Percentiles rank a stretch among this genome's conserved stretches.
phyloP scores from a whole-genome alignment of 2,888 invertebrate species.

The Hylaea fasciaria region DNA sequence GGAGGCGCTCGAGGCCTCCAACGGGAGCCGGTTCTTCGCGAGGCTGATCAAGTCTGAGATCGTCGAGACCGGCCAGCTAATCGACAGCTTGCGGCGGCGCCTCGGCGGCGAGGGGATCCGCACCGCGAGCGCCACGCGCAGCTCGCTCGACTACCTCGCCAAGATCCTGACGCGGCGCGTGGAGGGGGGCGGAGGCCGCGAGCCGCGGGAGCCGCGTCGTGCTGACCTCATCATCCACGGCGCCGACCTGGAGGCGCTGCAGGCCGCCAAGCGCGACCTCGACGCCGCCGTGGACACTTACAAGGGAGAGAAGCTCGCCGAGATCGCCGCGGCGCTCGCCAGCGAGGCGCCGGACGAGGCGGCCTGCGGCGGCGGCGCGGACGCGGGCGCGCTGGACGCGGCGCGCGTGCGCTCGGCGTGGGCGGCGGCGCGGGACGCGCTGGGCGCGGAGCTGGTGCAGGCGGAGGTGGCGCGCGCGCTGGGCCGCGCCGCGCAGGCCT shows the following conservation, averaged over 20 bases:
- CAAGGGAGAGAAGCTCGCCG: conserved; percentile 88
- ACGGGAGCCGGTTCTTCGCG: conserved; percentile 84
- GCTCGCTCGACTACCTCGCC: conserved; percentile 89
- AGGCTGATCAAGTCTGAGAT: conserved; percentile 88
- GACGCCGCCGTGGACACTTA: conserved; percentile 86
- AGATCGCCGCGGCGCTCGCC: conserved; percentile 89
- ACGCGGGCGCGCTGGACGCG: conserved; percentile 66
- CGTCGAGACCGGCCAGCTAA: conserved; percentile 90
- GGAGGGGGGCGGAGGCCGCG: conserved; percentile 69
- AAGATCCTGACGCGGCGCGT: conserved; percentile 90
- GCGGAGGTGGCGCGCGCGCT: conserved; percentile 91
- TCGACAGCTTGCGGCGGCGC: conserved; percentile 89
- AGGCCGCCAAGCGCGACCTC: conserved; percentile 85
- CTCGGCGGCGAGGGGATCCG: conserved; percentile 83
- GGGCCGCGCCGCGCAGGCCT: conserved; percentile 88
- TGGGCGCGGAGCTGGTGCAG: conserved; percentile 90
- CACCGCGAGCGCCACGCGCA: conserved; percentile 67
- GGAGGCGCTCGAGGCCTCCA: conserved; percentile 86
- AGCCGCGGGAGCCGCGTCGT: conserved; percentile 58
- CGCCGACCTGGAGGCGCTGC: conserved; percentile 80
- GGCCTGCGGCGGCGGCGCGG: conserved; percentile 76
- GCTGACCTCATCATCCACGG: conserved; percentile 73
- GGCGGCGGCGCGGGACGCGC: conserved; percentile 90
- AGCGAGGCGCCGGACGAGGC: conserved; percentile 88
- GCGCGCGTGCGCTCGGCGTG: conserved; percentile 90